Conservation (phyloP, 2,797 vertebrate species). For the Phrynocephalus guinanensis region DNA sequence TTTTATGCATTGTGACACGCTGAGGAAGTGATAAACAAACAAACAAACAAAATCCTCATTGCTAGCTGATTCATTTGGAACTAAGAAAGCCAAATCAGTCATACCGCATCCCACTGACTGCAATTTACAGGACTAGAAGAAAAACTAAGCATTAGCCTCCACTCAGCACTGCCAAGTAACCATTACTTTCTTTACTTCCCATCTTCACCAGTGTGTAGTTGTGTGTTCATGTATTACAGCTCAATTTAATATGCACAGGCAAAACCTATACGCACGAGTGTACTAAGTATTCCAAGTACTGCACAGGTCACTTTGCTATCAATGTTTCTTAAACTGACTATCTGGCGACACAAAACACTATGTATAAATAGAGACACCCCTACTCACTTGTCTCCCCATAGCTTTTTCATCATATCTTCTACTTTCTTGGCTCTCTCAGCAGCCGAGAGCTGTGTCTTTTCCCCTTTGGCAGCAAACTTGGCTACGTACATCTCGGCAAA, state of each 20-base stretch:
- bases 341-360: background rate
- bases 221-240: background rate
- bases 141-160: background rate
- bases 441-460: conserved; percentile 62
- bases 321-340: background rate
- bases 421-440: conserved; percentile 65
- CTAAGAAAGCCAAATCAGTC: background rate
- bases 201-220: background rate
- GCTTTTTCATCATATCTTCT: conserved; percentile 72
- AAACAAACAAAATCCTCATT: background rate
- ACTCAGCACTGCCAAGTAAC: background rate
- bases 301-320: no score
- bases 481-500: conserved; percentile 78
- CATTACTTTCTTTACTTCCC: background rate
- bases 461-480: conserved; percentile 76
- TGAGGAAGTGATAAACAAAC: background rate
- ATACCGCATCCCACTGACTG: background rate
- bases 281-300: background rate
- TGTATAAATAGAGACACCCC: fast-evolving
- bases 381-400: conserved; percentile 72
- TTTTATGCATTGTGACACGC: background rate
- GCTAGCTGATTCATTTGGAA: background rate
- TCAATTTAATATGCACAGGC: background rate
- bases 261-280: background rate
- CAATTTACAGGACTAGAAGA: background rate